Conservation (phyloP, 2,797 vertebrate genomes). For the Discoglossus pictus region DNA sequence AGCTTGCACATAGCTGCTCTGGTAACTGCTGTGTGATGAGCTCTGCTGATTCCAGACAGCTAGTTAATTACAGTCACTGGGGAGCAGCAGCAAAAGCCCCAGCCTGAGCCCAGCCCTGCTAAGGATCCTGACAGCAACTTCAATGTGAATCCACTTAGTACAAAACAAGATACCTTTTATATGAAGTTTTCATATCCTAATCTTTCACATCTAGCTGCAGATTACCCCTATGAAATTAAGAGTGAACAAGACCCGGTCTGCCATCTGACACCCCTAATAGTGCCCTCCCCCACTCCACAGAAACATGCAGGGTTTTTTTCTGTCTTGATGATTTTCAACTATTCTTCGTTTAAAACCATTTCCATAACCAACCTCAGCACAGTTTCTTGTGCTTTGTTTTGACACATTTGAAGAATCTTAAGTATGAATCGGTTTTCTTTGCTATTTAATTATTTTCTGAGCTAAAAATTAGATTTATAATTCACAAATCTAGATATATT, state of each 20-base stretch:
- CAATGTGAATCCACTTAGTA: neutral
- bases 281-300: no score
- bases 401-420: no score
- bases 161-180: neutral
- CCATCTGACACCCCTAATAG: constrained; percentile 5
- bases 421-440: no score
- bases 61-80: constrained; percentile 80
- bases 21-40: constrained; percentile 70
- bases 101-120: constrained; percentile 69
- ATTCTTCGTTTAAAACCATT: no score
- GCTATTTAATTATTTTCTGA: no score
- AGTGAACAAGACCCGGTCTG: constrained; percentile 9
- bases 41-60: constrained; percentile 78
- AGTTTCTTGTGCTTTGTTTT: no score
- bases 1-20: no score
- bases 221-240: constrained; percentile 27
- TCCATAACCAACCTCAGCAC: no score
- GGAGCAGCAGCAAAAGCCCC: constrained; percentile 77
- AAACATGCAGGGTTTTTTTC: no score
- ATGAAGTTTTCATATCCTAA: neutral
- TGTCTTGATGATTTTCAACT: no score
- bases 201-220: neutral
- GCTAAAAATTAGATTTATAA: no score
- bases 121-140: constrained; percentile 75
- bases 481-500: no score